A percentile compares a stretch with the other conserved stretches of the same genome.
These are phyloP conservation scores for Pycnonotus jocosus DNA, from an alignment of 2,113 vertebrate species.

Conservation along the genomic window DNA sequence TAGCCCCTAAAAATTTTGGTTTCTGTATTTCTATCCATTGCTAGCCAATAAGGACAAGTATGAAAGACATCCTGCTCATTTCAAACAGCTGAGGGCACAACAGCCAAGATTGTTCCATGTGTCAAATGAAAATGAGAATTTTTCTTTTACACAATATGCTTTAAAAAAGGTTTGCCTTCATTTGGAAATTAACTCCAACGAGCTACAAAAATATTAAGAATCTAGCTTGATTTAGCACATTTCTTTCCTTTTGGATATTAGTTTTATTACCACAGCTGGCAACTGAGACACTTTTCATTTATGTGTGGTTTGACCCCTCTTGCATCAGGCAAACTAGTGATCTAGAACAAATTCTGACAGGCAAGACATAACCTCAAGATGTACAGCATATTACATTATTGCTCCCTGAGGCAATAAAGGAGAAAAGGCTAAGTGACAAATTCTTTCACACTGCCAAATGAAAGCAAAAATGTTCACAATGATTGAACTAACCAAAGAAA, in stretches of 20 bases:
- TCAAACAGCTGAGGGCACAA: background rate
- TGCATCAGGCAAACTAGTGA: background rate
- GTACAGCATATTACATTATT: background rate
- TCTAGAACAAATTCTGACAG: background rate
- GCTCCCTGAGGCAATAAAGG: background rate
- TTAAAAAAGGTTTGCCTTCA: background rate
- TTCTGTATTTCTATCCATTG: background rate
- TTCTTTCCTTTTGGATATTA: background rate
- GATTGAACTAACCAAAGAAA: background rate
- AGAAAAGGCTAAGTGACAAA: background rate
- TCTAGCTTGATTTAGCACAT: background rate
- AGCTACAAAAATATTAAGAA: background rate
- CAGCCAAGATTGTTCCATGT: background rate
- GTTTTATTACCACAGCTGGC: background rate
- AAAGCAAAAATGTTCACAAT: background rate
- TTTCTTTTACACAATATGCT: background rate
- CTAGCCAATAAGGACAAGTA: background rate
- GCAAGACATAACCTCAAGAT: background rate
- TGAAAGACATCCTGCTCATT: background rate
- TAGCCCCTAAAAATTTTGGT: background rate
- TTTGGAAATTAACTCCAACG: background rate
- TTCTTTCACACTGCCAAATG: background rate
- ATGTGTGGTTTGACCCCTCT: background rate
- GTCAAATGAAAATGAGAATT: background rate
- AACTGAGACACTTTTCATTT: background rate